Conservation (phyloP, 2,113 vertebrate genomes). For the Menidia beryllina region DNA sequence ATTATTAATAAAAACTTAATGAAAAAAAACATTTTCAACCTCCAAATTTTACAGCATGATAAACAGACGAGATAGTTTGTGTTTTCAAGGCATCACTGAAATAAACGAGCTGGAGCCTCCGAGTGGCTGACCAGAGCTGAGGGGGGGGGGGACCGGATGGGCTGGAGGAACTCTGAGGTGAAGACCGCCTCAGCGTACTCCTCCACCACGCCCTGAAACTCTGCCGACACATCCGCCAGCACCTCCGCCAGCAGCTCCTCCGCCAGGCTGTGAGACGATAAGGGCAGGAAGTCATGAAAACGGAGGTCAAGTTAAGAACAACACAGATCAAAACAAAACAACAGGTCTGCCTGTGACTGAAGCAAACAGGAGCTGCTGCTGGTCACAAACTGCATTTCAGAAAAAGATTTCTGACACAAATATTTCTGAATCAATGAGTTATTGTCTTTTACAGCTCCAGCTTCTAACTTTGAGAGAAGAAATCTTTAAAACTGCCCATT, state of each 20-base stretch:
- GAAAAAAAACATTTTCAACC: background rate
- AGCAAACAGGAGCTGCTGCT: too few relatives aligned
- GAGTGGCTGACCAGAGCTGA: slow-evolving; percentile 47
- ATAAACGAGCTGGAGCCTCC: background rate
- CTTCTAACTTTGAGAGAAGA: too few relatives aligned
- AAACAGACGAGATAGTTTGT: background rate
- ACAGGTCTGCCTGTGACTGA: too few relatives aligned
- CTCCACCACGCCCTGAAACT: slow-evolving; percentile 91
- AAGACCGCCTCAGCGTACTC: slow-evolving; percentile 95
- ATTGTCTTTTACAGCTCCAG: too few relatives aligned
- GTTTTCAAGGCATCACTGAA: background rate
- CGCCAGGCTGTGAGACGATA: slow-evolving; percentile 83
- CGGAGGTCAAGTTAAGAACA: too few relatives aligned
- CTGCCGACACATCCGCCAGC: slow-evolving; percentile 86
- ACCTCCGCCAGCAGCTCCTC: slow-evolving; percentile 90
- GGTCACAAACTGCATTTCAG: too few relatives aligned
- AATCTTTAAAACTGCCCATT: too few relatives aligned
- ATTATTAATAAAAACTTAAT: background rate
- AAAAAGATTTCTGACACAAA: too few relatives aligned
- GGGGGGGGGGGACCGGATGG: slow-evolving; percentile 66
- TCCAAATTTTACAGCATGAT: background rate
- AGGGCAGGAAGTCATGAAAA: too few relatives aligned
- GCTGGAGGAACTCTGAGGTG: slow-evolving; percentile 92
- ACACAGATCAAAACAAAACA: too few relatives aligned
- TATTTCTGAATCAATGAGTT: background rate